These are phyloP conservation scores for Phoenoteleia sp. DNA, from an alignment of 2,888 invertebrate genomes.

Conservation along the genomic window DNA sequence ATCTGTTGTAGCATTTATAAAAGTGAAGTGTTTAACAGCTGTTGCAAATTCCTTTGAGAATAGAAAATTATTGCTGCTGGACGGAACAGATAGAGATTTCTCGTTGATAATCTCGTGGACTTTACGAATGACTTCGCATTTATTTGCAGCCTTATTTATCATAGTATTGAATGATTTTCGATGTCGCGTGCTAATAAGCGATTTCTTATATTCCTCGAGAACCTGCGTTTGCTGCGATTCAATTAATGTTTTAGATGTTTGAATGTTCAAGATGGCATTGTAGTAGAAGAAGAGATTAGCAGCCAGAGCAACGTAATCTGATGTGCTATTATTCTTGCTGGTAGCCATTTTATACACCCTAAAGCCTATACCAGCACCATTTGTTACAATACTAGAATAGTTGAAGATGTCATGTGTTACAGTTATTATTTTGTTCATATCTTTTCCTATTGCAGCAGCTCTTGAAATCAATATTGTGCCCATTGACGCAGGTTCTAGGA, in stretches of 20 bases:
- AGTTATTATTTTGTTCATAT: constrained; percentile 62
- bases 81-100: too few species aligned
- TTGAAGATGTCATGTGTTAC: constrained; percentile 74
- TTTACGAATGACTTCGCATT: too few species aligned
- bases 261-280: constrained; percentile 76
- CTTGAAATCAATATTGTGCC: constrained; percentile 74
- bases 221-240: constrained; percentile 75
- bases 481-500: constrained; percentile 73
- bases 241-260: constrained; percentile 77
- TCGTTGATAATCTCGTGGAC: too few species aligned
- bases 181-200: constrained; percentile 77
- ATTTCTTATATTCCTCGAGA: constrained; percentile 78
- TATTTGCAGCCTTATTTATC: constrained; percentile 46
- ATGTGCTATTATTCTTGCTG: constrained; percentile 32
- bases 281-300: constrained; percentile 79
- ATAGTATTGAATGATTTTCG: constrained; percentile 75
- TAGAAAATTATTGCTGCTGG: too few species aligned
- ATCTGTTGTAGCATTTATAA: too few species aligned
- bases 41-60: too few species aligned
- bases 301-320: constrained; percentile 64
- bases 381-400: constrained; percentile 73
- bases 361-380: constrained; percentile 75
- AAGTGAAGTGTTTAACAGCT: too few species aligned
- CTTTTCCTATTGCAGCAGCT: constrained; percentile 72
- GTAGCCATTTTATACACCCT: constrained; percentile 70